Conservation (phyloP, 1,140 invertebrate genomes). For the Bradynema listronoti region DNA sequence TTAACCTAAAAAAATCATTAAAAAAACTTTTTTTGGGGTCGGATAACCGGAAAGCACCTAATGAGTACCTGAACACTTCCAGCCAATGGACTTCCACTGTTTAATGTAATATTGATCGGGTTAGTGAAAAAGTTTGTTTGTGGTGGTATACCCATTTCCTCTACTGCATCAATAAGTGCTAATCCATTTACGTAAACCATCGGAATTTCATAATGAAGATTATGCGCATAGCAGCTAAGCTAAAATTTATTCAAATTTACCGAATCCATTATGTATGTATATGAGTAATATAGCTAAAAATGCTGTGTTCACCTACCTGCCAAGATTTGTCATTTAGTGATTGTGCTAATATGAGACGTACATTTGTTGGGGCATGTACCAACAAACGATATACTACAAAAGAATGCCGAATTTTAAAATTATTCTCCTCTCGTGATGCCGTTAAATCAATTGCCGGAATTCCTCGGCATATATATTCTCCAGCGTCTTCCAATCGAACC, state of each 20-base stretch:
- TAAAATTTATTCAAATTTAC: too few species aligned
- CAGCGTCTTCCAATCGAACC: conserved; percentile 43
- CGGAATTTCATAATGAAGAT: conserved; percentile 46
- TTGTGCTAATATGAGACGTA: conserved; percentile 33
- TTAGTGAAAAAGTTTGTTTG: conserved; percentile 49
- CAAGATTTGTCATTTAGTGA: conserved; percentile 30
- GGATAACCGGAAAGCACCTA: too few species aligned
- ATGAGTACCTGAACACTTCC: conserved; percentile 42
- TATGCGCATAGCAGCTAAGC: conserved; percentile 40
- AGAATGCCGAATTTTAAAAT: too few species aligned
- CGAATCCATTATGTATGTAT: neutral
- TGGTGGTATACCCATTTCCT: conserved; percentile 42
- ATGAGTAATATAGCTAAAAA: conserved; percentile 1
- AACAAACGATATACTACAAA: conserved; percentile 34
- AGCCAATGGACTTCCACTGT: conserved; percentile 29
- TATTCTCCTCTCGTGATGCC: conserved; percentile 8
- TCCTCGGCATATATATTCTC: conserved; percentile 42
- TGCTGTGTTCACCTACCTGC: conserved; percentile 14
- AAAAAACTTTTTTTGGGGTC: too few species aligned
- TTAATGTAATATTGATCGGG: conserved; percentile 44
- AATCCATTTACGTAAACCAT: conserved; percentile 49
- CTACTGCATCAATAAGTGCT: conserved; percentile 44
- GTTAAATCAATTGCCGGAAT: conserved; percentile 20
- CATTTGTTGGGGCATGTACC: conserved; percentile 45
- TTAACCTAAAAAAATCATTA: too few species aligned